A percentile compares a stretch with the other conserved stretches of the same genome.
These are phyloP conservation scores for Oligia latruncula DNA, from an alignment of 2,888 invertebrate species.

Conservation along the genomic window DNA sequence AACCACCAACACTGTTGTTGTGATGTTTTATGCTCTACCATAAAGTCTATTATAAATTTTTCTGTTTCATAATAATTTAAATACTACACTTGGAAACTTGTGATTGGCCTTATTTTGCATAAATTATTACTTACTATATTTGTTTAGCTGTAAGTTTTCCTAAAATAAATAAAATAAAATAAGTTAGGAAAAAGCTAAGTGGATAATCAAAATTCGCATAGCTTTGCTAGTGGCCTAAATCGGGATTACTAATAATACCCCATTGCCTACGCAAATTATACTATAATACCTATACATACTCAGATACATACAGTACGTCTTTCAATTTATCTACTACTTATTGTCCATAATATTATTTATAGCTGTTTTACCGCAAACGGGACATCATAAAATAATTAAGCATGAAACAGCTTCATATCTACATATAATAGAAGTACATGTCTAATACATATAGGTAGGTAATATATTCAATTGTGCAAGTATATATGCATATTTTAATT, in stretches of 20 bases:
- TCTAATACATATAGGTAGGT: background rate
- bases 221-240: background rate
- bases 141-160: too few species aligned
- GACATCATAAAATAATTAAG: conserved; percentile 21
- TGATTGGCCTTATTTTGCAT: too few species aligned
- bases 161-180: too few species aligned
- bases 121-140: too few species aligned
- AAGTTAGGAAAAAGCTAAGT: too few species aligned
- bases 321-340: conserved; percentile 5
- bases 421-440: background rate
- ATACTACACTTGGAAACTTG: too few species aligned
- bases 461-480: conserved; percentile 4
- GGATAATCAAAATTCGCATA: too few species aligned
- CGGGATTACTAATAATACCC: background rate
- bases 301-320: background rate
- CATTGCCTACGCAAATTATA: background rate
- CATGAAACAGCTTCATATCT: background rate
- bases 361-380: conserved; percentile 31
- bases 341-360: conserved; percentile 25
- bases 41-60: too few species aligned
- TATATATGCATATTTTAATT: background rate
- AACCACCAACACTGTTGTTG: too few species aligned
- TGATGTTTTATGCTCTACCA: too few species aligned
- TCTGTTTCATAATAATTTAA: too few species aligned
- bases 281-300: background rate